phyloP scores from a whole-genome alignment of 53 echinoderm and acorn worm species.

The Apostichopus leukothele region DNA sequence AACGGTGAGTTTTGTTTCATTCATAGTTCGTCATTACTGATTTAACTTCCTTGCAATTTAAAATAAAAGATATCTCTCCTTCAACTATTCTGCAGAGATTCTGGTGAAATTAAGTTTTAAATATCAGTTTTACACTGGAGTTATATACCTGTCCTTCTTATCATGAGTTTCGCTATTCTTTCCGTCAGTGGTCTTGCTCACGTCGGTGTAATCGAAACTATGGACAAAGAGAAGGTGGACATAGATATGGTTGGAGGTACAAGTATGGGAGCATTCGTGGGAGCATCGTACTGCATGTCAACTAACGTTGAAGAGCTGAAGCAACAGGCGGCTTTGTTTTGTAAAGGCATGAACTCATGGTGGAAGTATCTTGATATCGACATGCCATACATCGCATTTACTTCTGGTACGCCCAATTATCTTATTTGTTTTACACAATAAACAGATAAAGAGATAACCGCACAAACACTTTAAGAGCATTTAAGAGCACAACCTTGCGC shows the following conservation, averaged over 20 bases:
- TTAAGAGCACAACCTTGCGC: not conserved
- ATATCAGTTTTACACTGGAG: too few relatives aligned
- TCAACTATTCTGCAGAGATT: too few relatives aligned
- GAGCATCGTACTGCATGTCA: not conserved
- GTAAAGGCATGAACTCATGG: not conserved
- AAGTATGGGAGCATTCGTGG: conserved; percentile 22
- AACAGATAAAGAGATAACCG: not conserved
- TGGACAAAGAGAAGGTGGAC: not conserved
- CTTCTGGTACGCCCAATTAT: not conserved
- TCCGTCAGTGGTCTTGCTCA: conserved; percentile 12
- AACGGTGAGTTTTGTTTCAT: too few relatives aligned
- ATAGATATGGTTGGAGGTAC: conserved; percentile 29
- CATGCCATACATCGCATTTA: not conserved
- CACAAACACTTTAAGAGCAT: too few relatives aligned
- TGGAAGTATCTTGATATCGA: not conserved
- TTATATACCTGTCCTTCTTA: too few relatives aligned
- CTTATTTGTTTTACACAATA: not conserved
- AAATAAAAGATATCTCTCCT: too few relatives aligned
- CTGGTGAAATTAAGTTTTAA: too few relatives aligned
- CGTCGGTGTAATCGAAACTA: not conserved
- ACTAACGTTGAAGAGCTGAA: not conserved
- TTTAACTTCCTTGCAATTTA: too few relatives aligned
- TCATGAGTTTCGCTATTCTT: not conserved
- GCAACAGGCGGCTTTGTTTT: not conserved
- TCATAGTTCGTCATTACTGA: too few relatives aligned